phyloP scores from a whole-genome alignment of 1,140 invertebrate genomes.

The Conus betulinus region DNA sequence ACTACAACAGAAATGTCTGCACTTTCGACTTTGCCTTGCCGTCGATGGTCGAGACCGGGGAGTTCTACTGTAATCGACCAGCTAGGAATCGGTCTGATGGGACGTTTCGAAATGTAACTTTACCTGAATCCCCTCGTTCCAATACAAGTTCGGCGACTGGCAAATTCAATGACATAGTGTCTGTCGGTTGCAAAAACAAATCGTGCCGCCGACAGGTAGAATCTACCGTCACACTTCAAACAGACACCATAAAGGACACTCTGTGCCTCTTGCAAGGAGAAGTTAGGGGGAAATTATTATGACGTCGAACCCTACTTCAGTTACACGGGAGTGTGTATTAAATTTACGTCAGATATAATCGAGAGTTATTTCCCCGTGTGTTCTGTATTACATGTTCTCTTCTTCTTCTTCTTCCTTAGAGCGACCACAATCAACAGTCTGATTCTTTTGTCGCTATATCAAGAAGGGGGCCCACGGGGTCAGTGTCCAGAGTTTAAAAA shows the following conservation, averaged over 20 bases:
- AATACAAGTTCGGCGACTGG: slow-evolving; percentile 43
- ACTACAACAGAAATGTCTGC: no score
- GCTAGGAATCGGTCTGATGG: not conserved
- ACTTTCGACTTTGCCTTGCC: no score
- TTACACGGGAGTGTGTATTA: slow-evolving; percentile 18
- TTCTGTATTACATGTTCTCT: no score
- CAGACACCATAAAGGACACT: slow-evolving; percentile 30
- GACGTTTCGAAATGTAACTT: not conserved
- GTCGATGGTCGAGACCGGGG: no score
- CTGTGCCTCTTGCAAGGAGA: slow-evolving; percentile 27
- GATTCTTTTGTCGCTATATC: no score
- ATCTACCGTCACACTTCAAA: slow-evolving; percentile 17
- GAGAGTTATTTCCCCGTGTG: no score
- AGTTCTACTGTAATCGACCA: no score
- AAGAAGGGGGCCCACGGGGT: no score
- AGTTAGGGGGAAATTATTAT: slow-evolving; percentile 26
- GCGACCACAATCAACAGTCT: no score
- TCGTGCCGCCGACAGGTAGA: slow-evolving; percentile 6
- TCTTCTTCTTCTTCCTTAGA: no score
- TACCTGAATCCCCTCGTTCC: slow-evolving; percentile 42
- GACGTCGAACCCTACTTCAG: not conserved
- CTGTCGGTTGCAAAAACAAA: slow-evolving; percentile 16
- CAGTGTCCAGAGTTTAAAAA: no score
- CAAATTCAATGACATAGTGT: slow-evolving; percentile 45
- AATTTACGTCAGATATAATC: not conserved